A percentile compares a stretch with the other conserved stretches of the same genome.
Conservation (phyloP, 2,888 invertebrate species). For the Orthosia incerta region DNA sequence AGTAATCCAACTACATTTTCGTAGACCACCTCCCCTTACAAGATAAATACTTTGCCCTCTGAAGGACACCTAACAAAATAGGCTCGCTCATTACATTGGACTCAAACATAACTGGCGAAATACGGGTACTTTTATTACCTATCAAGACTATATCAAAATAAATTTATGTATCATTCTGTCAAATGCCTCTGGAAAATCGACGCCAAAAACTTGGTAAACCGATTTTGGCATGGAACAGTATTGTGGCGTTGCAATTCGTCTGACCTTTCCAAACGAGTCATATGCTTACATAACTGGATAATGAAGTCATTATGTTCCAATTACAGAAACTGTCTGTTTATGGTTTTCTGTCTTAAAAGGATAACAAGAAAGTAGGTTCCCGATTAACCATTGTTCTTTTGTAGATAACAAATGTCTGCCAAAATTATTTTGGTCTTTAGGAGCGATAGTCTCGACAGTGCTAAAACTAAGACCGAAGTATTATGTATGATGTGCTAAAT, state of each 20-base stretch:
- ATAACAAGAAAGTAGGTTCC: conserved; percentile 15
- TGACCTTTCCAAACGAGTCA: conserved; percentile 29
- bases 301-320: conserved; percentile 40
- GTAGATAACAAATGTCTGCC: not conserved
- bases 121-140: too few relatives aligned
- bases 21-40: too few relatives aligned
- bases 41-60: too few relatives aligned
- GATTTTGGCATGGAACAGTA: not conserved
- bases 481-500: not conserved
- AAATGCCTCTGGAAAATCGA: not conserved
- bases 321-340: conserved; percentile 19
- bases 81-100: too few relatives aligned
- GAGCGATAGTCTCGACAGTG: conserved; percentile 12
- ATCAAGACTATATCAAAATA: not conserved
- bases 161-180: not conserved
- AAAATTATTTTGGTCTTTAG: not conserved
- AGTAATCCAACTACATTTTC: too few relatives aligned
- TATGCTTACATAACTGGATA: conserved; percentile 20
- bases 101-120: too few relatives aligned
- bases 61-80: too few relatives aligned
- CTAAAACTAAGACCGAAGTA: not conserved
- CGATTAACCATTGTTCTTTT: conserved; percentile 9
- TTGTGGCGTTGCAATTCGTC: not conserved
- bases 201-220: not conserved
- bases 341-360: conserved; percentile 17